A percentile compares a stretch with the other conserved stretches of the same genome.
Conservation (phyloP, 2,797 vertebrate species). For the Strix occidentalis region DNA sequence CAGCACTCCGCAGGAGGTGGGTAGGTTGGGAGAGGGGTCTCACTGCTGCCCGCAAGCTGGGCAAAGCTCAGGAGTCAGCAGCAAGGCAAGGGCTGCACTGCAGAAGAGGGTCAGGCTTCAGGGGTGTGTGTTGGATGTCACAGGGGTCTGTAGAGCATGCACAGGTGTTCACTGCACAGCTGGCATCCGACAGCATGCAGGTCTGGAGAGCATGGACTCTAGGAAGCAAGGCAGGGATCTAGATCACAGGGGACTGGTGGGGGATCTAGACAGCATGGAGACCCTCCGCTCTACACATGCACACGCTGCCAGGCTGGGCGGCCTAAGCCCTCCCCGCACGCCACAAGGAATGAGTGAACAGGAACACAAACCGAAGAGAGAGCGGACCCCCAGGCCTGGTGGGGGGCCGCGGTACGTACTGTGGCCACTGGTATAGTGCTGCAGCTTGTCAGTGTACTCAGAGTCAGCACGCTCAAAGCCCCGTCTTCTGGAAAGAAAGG, state of each 20-base stretch:
- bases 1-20: not conserved
- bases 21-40: not conserved
- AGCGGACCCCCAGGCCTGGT: not conserved
- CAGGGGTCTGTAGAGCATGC: fast-evolving
- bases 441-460: conserved; percentile 95
- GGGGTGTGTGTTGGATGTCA: fast-evolving
- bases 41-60: not conserved
- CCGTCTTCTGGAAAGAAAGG: conserved; percentile 86
- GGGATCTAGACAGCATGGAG: not conserved
- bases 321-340: not conserved
- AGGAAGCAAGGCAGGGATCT: not conserved
- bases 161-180: fast-evolving
- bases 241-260: no score
- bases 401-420: conserved; percentile 82
- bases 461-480: conserved; percentile 90
- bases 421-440: conserved; percentile 97
- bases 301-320: not conserved
- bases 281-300: not conserved
- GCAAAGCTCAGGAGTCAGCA: not conserved
- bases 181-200: fast-evolving
- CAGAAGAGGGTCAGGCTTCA: not conserved
- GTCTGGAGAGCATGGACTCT: not conserved
- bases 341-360: not conserved
- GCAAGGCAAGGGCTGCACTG: not conserved
- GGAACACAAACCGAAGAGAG: conserved; percentile 50